phyloP scores from a whole-genome alignment of 2,888 invertebrate species.

The Margaritifera margaritifera region DNA sequence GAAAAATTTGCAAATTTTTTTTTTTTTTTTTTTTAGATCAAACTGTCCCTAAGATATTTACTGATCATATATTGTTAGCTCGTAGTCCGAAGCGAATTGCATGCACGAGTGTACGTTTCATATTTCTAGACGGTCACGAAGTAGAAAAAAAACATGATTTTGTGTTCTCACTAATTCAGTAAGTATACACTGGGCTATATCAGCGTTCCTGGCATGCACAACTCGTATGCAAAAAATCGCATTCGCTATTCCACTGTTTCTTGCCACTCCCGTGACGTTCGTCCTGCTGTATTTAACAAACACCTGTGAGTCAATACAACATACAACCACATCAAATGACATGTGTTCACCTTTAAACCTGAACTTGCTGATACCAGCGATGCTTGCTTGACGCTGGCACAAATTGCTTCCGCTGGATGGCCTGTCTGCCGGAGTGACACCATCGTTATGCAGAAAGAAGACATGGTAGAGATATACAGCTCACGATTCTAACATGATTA shows the following conservation, averaged over 20 bases:
- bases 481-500: no score
- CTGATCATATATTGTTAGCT: no score
- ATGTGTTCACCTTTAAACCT: not conserved
- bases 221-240: slow-evolving; percentile 59
- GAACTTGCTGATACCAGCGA: slow-evolving; percentile 17
- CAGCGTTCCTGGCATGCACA: slow-evolving; percentile 49
- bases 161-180: no score
- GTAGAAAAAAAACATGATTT: no score
- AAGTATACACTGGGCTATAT: no score
- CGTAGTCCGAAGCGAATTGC: no score
- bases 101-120: not conserved
- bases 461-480: slow-evolving; percentile 38
- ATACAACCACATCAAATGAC: not conserved
- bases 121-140: no score
- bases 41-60: no score
- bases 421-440: slow-evolving; percentile 43
- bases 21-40: no score
- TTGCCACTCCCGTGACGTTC: slow-evolving; percentile 50
- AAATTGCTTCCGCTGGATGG: slow-evolving; percentile 43
- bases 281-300: slow-evolving; percentile 24
- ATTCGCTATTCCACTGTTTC: slow-evolving; percentile 54
- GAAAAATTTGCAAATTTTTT: no score
- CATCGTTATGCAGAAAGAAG: slow-evolving; percentile 54
- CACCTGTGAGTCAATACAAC: slow-evolving; percentile 14
- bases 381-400: slow-evolving; percentile 41